Evolutionary conservation across 2,113 vertebrate genomes (phyloP), one percentile per base, ranked within the genome.

Genomic region (Corythaeola cristata): DNA sequence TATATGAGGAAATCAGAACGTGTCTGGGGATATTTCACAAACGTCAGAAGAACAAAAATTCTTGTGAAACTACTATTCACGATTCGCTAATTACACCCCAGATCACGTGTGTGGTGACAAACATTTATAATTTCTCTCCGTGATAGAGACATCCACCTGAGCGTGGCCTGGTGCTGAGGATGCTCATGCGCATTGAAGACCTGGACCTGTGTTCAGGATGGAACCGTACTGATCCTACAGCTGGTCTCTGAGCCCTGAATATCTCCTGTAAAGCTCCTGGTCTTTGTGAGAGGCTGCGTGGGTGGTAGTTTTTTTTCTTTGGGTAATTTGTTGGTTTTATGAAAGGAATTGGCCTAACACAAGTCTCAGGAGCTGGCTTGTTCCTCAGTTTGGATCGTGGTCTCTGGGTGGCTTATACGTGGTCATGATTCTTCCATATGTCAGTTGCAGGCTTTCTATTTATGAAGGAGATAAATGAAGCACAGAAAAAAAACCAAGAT

Each of bases 31-130:
- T 21, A n/a, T 90, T 86, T 96, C 94, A 84, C 83, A 86, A 92
- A 69, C 9, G 0, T 1, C 2, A 37, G 63, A 22, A 79, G 82
- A 85, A 41, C 0, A 18, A 30, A 32, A 44, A 86, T 35, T n/a
- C 87, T 86, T 92, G 89, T 94, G 95, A 95, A 95, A 93, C 93
- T 58, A 28, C 64, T 66, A 58, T 62, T 69, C 68, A 77, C 6
- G 5, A 80, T 49, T 17, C 27, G 8, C 67, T 96, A 88, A 92
- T 96, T 62, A 62, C 75, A 71, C 44, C 68, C 60, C n/a, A 41
- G 73, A 14, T 59, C 59, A 28, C 2, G 0, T 3, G 35, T 41
- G 18, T 12, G 63, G 41, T 80, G 93, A 90, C 63, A 71, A 89
- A 97, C 75, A 6, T 85, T 94, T 44, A 53, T 83, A 19, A 0